Conservation (phyloP, 2,888 invertebrate species). For the Leptopilina drosophilae region DNA sequence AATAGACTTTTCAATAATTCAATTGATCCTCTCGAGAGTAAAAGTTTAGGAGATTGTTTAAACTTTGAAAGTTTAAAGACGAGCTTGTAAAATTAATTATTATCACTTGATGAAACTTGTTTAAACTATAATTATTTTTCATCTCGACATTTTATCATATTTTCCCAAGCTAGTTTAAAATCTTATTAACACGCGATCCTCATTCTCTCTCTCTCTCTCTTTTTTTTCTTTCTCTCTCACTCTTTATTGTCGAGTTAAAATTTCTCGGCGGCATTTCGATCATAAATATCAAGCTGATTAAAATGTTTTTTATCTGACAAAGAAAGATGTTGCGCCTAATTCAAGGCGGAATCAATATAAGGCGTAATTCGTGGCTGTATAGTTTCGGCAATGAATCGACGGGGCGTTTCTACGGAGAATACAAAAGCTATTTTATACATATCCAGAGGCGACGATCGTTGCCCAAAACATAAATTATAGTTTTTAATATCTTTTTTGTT, state of each 20-base stretch:
- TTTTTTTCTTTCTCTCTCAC: background rate
- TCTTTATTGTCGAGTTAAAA: background rate
- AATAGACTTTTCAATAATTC: conserved; percentile 1
- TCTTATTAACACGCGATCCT: conserved; percentile 27
- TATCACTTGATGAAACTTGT: conserved; percentile 7
- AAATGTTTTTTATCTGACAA: conserved; percentile 36
- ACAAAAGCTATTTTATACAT: conserved; percentile 30
- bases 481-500: background rate
- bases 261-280: conserved; percentile 12
- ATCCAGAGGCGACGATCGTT: conserved; percentile 37
- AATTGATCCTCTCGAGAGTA: background rate
- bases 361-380: conserved; percentile 35
- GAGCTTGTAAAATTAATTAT: conserved; percentile 4
- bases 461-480: conserved; percentile 8
- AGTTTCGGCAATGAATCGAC: conserved; percentile 34
- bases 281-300: conserved; percentile 38
- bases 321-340: conserved; percentile 24
- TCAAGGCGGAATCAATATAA: conserved; percentile 37
- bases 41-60: background rate
- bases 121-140: conserved; percentile 2
- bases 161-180: conserved; percentile 21
- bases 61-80: background rate
- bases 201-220: background rate
- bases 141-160: conserved; percentile 28
- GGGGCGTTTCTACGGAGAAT: conserved; percentile 32